Conservation (phyloP, 2,113 vertebrate species). For the Gymnocephalus cernua region DNA sequence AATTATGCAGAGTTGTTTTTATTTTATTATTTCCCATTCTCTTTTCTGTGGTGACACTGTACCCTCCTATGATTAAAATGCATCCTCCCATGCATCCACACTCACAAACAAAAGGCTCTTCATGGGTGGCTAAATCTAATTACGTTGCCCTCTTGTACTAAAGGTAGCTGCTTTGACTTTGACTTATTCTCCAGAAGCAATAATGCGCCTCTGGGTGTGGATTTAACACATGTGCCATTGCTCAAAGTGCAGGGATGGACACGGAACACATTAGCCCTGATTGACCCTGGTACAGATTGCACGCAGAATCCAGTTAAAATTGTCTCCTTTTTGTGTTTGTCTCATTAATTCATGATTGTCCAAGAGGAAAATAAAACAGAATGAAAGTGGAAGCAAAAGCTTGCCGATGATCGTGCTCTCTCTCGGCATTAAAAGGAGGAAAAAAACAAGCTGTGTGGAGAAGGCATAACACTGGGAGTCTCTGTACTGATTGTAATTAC, state of each 20-base stretch:
- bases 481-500: conserved; percentile 73
- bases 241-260: conserved; percentile 69
- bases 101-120: conserved; percentile 73
- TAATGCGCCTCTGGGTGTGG: conserved; percentile 39
- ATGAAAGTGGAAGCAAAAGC: conserved; percentile 7
- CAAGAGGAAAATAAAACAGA: conserved; percentile 38
- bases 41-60: conserved; percentile 26
- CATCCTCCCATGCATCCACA: conserved; percentile 57
- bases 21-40: conserved; percentile 18
- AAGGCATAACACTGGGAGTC: conserved; percentile 2
- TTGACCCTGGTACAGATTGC: conserved; percentile 65
- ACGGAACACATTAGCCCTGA: conserved; percentile 65
- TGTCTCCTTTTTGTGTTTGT: conserved; percentile 36
- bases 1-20: conserved; percentile 55
- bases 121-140: conserved; percentile 79
- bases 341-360: conserved; percentile 57
- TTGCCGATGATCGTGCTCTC: neutral
- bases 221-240: conserved; percentile 56
- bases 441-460: neutral
- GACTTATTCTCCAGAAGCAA: conserved; percentile 68
- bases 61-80: conserved; percentile 67
- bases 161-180: conserved; percentile 74
- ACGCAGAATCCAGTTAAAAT: conserved; percentile 37
- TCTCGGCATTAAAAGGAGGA: neutral
- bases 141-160: conserved; percentile 61